Percentiles rank a stretch among this genome's conserved stretches.
phyloP scores from a whole-genome alignment of 2,888 invertebrate species.

The Ditula angustiorana region DNA sequence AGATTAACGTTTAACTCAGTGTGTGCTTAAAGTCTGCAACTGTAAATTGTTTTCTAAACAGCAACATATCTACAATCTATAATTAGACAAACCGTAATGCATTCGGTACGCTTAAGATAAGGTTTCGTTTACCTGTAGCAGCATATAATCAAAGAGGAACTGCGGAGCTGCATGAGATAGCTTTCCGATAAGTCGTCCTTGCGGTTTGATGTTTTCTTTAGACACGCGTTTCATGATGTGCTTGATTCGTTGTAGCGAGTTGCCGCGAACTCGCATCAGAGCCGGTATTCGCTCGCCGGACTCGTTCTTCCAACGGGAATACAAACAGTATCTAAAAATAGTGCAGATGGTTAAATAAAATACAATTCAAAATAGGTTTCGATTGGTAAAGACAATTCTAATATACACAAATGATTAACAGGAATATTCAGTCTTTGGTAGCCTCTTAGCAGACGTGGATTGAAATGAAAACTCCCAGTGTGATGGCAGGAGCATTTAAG shows the following conservation, averaged over 20 bases:
- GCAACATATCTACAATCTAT: background rate
- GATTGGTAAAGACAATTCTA: no score
- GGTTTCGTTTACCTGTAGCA: constrained; percentile 70
- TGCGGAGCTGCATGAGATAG: constrained; percentile 98
- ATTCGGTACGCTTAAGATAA: background rate
- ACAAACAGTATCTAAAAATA: constrained; percentile 90
- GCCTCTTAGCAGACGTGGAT: no score
- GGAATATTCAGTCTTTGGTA: no score
- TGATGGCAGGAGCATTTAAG: no score
- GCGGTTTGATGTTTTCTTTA: constrained; percentile 99
- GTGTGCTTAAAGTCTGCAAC: background rate
- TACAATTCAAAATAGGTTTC: no score
- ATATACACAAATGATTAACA: no score
- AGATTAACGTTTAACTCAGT: no score
- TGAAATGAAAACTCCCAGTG: no score
- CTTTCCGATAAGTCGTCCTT: constrained; percentile 98
- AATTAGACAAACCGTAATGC: background rate
- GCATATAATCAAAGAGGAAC: constrained; percentile 98
- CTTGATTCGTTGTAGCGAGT: constrained; percentile 95
- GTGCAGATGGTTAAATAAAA: no score
- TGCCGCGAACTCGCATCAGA: constrained; percentile 93
- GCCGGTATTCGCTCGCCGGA: constrained; percentile 90
- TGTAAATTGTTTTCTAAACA: background rate
- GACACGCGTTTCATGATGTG: constrained; percentile 98
- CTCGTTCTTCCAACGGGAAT: constrained; percentile 98